Evolutionary conservation across 1,140 invertebrate species (phyloP).

Genomic region (Apocrypta bakeri): DNA sequence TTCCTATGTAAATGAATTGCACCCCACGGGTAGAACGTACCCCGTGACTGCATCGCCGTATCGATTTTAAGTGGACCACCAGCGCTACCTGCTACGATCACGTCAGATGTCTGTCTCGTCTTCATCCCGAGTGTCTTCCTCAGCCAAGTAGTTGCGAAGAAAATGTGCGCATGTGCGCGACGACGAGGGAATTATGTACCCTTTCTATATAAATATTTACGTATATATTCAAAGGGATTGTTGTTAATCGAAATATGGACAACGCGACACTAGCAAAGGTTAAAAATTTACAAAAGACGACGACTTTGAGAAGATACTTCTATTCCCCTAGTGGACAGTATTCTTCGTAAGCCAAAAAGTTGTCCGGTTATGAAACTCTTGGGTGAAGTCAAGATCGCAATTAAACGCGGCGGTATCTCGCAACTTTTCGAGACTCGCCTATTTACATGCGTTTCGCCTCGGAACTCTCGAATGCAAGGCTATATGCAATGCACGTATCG

Average conservation of each 20-base stretch:
- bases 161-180: slow-evolving; percentile 63
- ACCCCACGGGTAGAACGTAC: slow-evolving; percentile 59
- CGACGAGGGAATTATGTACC: no score
- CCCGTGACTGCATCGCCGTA: slow-evolving; percentile 67
- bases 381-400: slow-evolving; percentile 70
- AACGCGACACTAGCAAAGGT: no score
- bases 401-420: slow-evolving; percentile 59
- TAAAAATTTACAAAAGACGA: no score
- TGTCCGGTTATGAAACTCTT: slow-evolving; percentile 66
- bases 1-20: slow-evolving; percentile 74
- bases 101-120: slow-evolving; percentile 71
- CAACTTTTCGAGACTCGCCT: neutral
- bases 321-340: slow-evolving; percentile 65
- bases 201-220: no score
- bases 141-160: slow-evolving; percentile 62
- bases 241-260: no score
- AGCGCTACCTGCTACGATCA: slow-evolving; percentile 58
- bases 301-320: no score
- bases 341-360: slow-evolving; percentile 67
- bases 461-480: slow-evolving; percentile 49
- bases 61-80: slow-evolving; percentile 73
- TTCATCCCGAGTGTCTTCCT: slow-evolving; percentile 56
- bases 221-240: no score
- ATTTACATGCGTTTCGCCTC: slow-evolving; percentile 60
- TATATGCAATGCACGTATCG: slow-evolving; percentile 64